Evolutionary conservation across 1,140 invertebrate species (phyloP).

Genomic region (Aethina tumida): DNA sequence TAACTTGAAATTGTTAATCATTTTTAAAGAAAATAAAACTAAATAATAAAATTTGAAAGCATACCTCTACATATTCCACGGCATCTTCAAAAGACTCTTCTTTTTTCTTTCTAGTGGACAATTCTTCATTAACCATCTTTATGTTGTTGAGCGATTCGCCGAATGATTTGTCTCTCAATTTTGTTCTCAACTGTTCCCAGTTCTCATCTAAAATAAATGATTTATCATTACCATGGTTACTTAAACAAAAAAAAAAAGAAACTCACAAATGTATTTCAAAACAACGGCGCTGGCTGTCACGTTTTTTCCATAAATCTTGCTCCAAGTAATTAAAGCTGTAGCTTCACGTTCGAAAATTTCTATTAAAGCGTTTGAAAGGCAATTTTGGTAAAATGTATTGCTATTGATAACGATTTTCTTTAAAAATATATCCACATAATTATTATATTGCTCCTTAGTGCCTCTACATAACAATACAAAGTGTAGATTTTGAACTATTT

Average conservation of each 20-base stretch:
- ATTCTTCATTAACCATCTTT: conserved; percentile 22
- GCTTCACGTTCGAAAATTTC: conserved; percentile 40
- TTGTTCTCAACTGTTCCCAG: conserved; percentile 13
- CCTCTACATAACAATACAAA: conserved; percentile 22
- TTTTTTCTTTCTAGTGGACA: conserved; percentile 23
- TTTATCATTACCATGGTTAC: not conserved
- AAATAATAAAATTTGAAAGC: too few species aligned
- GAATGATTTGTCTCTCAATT: conserved; percentile 15
- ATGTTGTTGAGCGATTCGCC: conserved; percentile 22
- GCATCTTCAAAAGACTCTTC: conserved; percentile 24
- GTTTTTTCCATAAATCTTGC: conserved; percentile 43
- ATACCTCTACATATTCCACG: conserved; percentile 24
- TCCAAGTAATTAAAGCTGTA: conserved; percentile 44
- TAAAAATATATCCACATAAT: conserved; percentile 39
- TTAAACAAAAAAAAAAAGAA: conserved; percentile 1
- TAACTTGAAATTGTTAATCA: too few species aligned
- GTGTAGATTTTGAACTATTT: conserved; percentile 35
- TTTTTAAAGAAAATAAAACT: too few species aligned
- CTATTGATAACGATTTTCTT: conserved; percentile 35
- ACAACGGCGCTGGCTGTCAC: conserved; percentile 38
- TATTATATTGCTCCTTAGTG: conserved; percentile 28
- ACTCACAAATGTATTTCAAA: conserved; percentile 41
- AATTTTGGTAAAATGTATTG: conserved; percentile 33
- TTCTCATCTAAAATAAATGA: conserved; percentile 14
- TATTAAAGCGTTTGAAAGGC: conserved; percentile 37